A percentile compares a stretch with the other conserved stretches of the same genome.
phyloP scores from a whole-genome alignment of 2,113 vertebrate species.

The Syngnathus floridae region DNA sequence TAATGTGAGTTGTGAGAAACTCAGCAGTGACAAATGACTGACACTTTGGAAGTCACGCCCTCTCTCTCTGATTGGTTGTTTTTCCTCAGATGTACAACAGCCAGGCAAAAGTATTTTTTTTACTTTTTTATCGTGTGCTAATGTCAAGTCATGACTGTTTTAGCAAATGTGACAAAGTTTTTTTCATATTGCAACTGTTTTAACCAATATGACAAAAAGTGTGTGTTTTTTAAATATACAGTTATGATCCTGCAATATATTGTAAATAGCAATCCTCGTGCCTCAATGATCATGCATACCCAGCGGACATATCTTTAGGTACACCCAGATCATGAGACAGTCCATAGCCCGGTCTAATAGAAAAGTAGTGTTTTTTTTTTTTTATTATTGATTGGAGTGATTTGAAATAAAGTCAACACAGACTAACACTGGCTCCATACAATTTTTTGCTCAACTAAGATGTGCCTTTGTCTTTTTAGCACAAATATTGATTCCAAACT shows the following conservation, averaged over 20 bases:
- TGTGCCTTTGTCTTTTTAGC: too few relatives aligned
- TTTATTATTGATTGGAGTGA: slow-evolving; percentile 8
- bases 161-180: too few relatives aligned
- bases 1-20: not conserved
- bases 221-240: not conserved
- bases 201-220: too few relatives aligned
- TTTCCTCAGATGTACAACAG: not conserved
- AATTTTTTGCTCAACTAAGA: not conserved
- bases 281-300: not conserved
- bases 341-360: not conserved
- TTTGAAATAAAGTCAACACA: slow-evolving; percentile 49
- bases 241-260: not conserved
- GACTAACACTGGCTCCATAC: not conserved
- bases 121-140: not conserved
- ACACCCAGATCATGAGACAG: not conserved
- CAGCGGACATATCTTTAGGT: not conserved
- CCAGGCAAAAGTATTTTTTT: not conserved
- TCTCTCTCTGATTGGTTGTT: not conserved
- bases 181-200: too few relatives aligned
- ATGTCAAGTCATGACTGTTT: not conserved
- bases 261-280: not conserved
- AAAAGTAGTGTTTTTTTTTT: not conserved
- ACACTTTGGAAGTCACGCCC: too few relatives aligned
- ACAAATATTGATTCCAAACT: not conserved
- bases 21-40: too few relatives aligned